These are phyloP conservation scores for Alosa sapidissima DNA, from an alignment of 2,797 vertebrate genomes.

Conservation along the genomic window DNA sequence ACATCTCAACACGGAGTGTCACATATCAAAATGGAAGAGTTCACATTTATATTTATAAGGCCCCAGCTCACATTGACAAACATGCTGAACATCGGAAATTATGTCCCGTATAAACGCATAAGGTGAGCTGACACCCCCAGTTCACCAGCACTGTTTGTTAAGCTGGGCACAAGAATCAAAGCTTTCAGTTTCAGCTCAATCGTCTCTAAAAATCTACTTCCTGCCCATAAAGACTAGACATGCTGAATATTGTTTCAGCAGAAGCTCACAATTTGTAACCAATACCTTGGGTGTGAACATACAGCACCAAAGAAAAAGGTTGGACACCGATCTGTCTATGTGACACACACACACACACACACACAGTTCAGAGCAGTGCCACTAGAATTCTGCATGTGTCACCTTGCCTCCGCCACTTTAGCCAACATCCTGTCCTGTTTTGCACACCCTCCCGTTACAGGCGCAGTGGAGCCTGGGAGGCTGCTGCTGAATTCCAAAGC, in stretches of 20 bases:
- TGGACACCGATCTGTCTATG: not conserved
- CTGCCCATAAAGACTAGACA: not conserved
- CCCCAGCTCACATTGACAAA: not conserved
- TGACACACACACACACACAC: not conserved
- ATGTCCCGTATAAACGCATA: not conserved
- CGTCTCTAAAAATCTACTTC: not conserved
- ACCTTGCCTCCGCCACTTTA: not conserved
- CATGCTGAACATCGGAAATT: not conserved
- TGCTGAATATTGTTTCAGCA: not conserved
- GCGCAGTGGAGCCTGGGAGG: constrained; percentile 75
- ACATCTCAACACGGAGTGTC: constrained; percentile 14
- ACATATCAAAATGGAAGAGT: not conserved
- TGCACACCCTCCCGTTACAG: constrained; percentile 11
- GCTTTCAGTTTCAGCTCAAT: not conserved
- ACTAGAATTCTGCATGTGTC: not conserved
- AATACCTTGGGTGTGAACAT: not conserved
- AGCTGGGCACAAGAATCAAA: not conserved
- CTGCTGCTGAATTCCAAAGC: constrained; percentile 91
- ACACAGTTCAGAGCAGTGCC: not conserved
- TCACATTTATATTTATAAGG: constrained; percentile 19
- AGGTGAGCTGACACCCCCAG: not conserved
- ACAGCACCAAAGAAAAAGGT: not conserved
- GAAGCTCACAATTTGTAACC: not conserved
- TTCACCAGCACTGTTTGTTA: not conserved
- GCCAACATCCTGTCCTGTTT: constrained; percentile 37